phyloP scores from a whole-genome alignment of 2,888 invertebrate genomes.

The Caenorhabditis sp. region DNA sequence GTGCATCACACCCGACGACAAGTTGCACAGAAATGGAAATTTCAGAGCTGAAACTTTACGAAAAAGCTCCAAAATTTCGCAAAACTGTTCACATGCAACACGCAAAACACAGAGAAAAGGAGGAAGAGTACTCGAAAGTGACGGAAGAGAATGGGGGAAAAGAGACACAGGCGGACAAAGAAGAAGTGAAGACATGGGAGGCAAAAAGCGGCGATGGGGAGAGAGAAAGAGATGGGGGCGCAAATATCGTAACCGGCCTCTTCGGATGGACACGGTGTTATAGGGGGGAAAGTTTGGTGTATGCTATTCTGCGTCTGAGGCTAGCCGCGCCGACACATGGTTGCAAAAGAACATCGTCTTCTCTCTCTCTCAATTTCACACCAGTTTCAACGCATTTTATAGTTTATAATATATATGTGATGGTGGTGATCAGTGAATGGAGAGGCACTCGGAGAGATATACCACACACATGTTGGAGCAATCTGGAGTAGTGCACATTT shows the following conservation, averaged over 20 bases:
- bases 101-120: conserved; percentile 28
- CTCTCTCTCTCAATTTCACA: conserved; percentile 54
- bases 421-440: conserved; percentile 34
- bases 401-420: conserved; percentile 59
- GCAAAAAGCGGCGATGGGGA: conserved; percentile 36
- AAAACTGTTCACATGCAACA: conserved; percentile 51
- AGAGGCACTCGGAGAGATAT: conserved; percentile 37
- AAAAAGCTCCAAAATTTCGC: conserved; percentile 28
- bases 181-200: conserved; percentile 32
- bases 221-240: conserved; percentile 29
- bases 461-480: conserved; percentile 55
- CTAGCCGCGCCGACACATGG: conserved; percentile 18
- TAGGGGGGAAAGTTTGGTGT: conserved; percentile 19
- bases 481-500: conserved; percentile 24
- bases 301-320: conserved; percentile 42
- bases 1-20: conserved; percentile 17
- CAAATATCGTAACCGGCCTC: conserved; percentile 64
- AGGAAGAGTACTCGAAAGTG: conserved; percentile 46
- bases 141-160: conserved; percentile 34
- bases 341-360: conserved; percentile 52
- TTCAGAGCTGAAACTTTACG: conserved; percentile 24
- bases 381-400: conserved; percentile 61
- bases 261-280: conserved; percentile 56
- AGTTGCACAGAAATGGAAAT: not conserved
- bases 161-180: conserved; percentile 44